phyloP scores from a whole-genome alignment of 2,113 vertebrate species.

The Amphiprion percula region DNA sequence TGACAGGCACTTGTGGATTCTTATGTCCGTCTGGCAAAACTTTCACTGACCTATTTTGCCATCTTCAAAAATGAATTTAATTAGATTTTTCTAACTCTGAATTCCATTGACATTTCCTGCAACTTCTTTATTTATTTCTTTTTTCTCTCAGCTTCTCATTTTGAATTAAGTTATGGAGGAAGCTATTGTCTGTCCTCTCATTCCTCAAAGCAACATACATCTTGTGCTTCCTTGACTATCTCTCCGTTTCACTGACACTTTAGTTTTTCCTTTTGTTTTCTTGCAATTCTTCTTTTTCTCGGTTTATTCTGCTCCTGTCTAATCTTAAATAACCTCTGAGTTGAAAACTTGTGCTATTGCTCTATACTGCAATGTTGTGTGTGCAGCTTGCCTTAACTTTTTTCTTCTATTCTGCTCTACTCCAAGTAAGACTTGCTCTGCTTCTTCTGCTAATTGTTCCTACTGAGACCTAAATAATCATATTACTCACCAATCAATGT shows the following conservation, averaged over 20 bases:
- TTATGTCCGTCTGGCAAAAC: neutral
- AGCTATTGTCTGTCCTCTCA: conserved; percentile 9
- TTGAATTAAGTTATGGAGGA: conserved; percentile 22
- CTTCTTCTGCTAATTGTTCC: neutral
- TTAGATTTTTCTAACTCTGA: neutral
- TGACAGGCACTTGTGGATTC: conserved; percentile 7
- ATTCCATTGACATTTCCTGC: neutral
- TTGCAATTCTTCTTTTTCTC: neutral
- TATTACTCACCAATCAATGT: neutral
- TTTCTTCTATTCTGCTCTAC: neutral
- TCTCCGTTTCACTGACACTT: conserved; percentile 17
- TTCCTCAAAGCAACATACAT: conserved; percentile 1
- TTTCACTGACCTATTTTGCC: neutral
- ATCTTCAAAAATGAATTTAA: conserved; percentile 5
- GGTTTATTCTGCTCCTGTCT: conserved; percentile 10
- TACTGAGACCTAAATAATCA: conserved; percentile 1
- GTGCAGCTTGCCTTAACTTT: neutral
- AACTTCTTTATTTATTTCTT: neutral
- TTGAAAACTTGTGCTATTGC: conserved; percentile 2
- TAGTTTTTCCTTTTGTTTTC: conserved; percentile 30
- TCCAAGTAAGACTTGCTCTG: neutral
- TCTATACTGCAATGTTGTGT: conserved; percentile 1
- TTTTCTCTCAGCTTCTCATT: conserved; percentile 1
- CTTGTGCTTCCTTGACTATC: conserved; percentile 2
- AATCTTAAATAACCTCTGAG: conserved; percentile 27